phyloP scores from a whole-genome alignment of 2,888 invertebrate genomes.

The Hedychridium roseum region DNA sequence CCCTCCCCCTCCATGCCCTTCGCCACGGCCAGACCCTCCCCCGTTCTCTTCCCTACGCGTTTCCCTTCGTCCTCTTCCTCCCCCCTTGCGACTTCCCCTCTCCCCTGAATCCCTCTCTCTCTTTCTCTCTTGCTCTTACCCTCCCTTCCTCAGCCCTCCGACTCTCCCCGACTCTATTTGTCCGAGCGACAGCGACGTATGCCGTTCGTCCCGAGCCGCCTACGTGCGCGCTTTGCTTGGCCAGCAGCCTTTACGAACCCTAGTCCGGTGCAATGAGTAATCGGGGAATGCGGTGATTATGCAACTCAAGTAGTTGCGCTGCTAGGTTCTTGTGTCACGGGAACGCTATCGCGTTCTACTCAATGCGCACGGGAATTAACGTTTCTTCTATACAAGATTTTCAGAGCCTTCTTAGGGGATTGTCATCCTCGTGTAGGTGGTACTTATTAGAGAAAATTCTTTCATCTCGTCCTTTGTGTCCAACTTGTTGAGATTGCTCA shows the following conservation, averaged over 20 bases:
- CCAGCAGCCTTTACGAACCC: conserved; percentile 18
- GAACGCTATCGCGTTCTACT: too few species aligned
- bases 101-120: conserved; percentile 8
- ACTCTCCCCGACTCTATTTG: conserved; percentile 13
- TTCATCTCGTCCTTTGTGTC: too few species aligned
- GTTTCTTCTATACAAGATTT: too few species aligned
- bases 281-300: conserved; percentile 44
- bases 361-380: too few species aligned
- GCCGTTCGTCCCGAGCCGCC: conserved; percentile 1
- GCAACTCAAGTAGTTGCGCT: conserved; percentile 47
- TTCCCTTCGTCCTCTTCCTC: conserved; percentile 19
- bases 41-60: conserved; percentile 14
- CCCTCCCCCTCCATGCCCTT: conserved; percentile 12
- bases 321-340: conserved; percentile 48
- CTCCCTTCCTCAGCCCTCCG: conserved; percentile 13
- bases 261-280: conserved; percentile 13
- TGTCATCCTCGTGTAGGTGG: too few species aligned
- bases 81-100: conserved; percentile 28
- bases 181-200: too few species aligned
- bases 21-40: conserved; percentile 6
- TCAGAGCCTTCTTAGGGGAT: too few species aligned
- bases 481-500: too few species aligned
- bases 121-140: conserved; percentile 1
- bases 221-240: conserved; percentile 8
- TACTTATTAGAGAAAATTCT: too few species aligned